phyloP scores from a whole-genome alignment of 2,888 invertebrate species.

The Aphodius sticticus region DNA sequence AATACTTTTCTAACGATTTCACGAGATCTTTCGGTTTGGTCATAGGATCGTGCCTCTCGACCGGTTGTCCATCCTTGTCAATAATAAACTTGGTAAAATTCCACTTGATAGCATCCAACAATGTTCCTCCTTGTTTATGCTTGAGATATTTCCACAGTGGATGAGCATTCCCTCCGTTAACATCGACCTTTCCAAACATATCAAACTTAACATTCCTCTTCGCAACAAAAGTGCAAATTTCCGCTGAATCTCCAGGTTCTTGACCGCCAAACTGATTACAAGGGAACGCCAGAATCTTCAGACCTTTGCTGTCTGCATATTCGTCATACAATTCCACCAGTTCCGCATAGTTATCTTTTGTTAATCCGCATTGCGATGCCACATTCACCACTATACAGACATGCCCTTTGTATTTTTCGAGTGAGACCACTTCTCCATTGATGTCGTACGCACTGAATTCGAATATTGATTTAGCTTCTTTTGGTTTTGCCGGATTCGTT shows the following conservation, averaged over 20 bases:
- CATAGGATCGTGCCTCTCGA: slow-evolving; percentile 69
- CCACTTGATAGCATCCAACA: slow-evolving; percentile 81
- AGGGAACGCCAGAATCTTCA: slow-evolving; percentile 84
- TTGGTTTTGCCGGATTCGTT: slow-evolving; percentile 27
- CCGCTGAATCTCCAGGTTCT: slow-evolving; percentile 71
- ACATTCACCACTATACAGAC: slow-evolving; percentile 88
- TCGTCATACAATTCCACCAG: slow-evolving; percentile 78
- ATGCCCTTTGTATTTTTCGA: slow-evolving; percentile 83
- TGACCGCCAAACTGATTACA: slow-evolving; percentile 86
- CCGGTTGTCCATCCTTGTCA: slow-evolving; percentile 75
- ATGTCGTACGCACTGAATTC: slow-evolving; percentile 85
- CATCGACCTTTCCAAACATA: slow-evolving; percentile 76
- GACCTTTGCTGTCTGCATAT: slow-evolving; percentile 73
- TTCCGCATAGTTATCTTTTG: slow-evolving; percentile 83
- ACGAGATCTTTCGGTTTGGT: slow-evolving; percentile 29
- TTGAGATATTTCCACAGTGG: slow-evolving; percentile 75
- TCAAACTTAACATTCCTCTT: slow-evolving; percentile 74
- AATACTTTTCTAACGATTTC: slow-evolving; percentile 29
- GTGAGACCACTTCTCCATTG: slow-evolving; percentile 80
- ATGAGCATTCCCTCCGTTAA: slow-evolving; percentile 72
- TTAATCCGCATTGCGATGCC: slow-evolving; percentile 86
- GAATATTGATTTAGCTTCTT: slow-evolving; percentile 73
- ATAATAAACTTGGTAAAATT: slow-evolving; percentile 89
- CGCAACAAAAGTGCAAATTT: slow-evolving; percentile 70
- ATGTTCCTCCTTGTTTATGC: slow-evolving; percentile 62